Conservation (phyloP, 2,888 invertebrate genomes). For the Eupithecia tripunctaria region DNA sequence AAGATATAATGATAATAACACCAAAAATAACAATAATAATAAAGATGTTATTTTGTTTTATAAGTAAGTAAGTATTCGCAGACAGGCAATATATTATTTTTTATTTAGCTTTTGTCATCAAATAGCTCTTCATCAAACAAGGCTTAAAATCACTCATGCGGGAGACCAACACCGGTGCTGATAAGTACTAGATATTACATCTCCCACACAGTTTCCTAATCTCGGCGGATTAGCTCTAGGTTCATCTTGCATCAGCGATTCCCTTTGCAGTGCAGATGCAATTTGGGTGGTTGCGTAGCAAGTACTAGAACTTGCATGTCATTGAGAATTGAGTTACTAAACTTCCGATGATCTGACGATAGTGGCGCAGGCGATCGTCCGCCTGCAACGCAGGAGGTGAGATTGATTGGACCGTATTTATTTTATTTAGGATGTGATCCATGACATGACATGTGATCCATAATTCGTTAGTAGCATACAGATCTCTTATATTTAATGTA, state of each 20-base stretch:
- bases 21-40: too few relatives aligned
- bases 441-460: too few relatives aligned
- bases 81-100: background rate
- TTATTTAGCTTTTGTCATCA: background rate
- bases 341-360: background rate
- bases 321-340: background rate
- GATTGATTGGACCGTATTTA: too few relatives aligned
- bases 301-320: background rate
- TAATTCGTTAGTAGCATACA: too few relatives aligned
- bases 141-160: background rate
- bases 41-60: background rate
- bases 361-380: background rate
- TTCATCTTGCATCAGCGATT: conserved; percentile 33
- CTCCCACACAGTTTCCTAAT: conserved; percentile 16
- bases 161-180: background rate
- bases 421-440: too few relatives aligned
- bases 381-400: background rate
- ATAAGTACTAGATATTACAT: conserved; percentile 6
- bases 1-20: too few relatives aligned
- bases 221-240: conserved; percentile 21
- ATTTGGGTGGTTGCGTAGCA: conserved; percentile 1
- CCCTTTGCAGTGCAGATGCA: conserved; percentile 23
- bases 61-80: too few relatives aligned
- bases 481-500: too few relatives aligned
- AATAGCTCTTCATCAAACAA: background rate